Evolutionary conservation across 2,888 invertebrate genomes (phyloP).

Genomic region (Autographa gamma): DNA sequence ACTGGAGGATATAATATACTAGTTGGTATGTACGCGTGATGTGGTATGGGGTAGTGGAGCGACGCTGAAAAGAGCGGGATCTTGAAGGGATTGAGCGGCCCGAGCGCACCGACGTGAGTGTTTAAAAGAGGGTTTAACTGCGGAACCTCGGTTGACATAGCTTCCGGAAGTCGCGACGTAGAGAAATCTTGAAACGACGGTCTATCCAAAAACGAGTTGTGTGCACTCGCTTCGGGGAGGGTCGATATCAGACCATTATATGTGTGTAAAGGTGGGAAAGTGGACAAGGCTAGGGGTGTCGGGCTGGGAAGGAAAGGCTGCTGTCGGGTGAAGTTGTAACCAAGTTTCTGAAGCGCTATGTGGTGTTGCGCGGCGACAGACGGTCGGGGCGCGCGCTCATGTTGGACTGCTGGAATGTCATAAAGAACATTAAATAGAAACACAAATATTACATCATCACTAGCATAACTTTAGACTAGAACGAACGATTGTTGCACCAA

Average conservation of each 20-base stretch:
- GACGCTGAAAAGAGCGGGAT: constrained; percentile 79
- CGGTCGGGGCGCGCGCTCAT: constrained; percentile 95
- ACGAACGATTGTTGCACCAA: too few species aligned
- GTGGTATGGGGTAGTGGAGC: constrained; percentile 77
- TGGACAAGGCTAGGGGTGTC: constrained; percentile 68
- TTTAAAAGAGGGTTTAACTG: constrained; percentile 69
- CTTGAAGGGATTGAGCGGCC: constrained; percentile 76
- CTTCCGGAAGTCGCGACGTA: constrained; percentile 68
- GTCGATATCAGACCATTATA: constrained; percentile 70
- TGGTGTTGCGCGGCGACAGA: constrained; percentile 72
- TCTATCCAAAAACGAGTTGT: constrained; percentile 72
- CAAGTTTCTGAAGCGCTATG: constrained; percentile 85
- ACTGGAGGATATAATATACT: constrained; percentile 81
- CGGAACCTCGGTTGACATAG: constrained; percentile 63
- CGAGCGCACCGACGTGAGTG: constrained; percentile 67
- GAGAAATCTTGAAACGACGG: constrained; percentile 74
- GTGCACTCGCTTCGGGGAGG: constrained; percentile 64
- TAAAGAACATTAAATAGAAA: constrained; percentile 16
- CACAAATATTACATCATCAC: neutral
- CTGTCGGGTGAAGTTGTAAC: constrained; percentile 80
- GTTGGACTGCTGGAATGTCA: constrained; percentile 93
- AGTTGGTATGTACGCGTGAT: constrained; percentile 82
- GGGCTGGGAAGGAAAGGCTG: constrained; percentile 69
- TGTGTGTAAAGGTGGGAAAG: constrained; percentile 71
- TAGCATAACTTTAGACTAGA: too few species aligned